Percentiles rank a stretch among this genome's conserved stretches.
These are phyloP conservation scores for Prietella phreatophila DNA, from an alignment of 2,113 vertebrate genomes.

Conservation along the genomic window DNA sequence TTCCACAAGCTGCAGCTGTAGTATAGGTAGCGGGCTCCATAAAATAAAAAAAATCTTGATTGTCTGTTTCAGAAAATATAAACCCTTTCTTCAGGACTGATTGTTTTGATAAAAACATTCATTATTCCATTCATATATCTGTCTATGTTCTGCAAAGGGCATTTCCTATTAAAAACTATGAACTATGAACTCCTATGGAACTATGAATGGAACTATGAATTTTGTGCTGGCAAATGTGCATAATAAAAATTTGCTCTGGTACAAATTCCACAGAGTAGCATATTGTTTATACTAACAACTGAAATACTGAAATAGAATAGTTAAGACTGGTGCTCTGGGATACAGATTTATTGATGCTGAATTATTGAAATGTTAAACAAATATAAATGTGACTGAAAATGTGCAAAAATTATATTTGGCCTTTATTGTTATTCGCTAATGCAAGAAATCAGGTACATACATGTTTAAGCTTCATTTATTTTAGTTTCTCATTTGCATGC, in stretches of 20 bases:
- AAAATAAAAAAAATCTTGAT: neutral
- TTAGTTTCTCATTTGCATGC: neutral
- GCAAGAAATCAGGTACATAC: neutral
- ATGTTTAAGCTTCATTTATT: neutral
- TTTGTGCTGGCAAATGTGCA: conserved; percentile 25
- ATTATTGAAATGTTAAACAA: conserved; percentile 31
- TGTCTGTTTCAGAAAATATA: neutral
- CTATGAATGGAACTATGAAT: conserved; percentile 34
- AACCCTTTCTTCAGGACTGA: neutral
- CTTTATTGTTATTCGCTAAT: neutral
- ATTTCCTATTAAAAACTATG: no score
- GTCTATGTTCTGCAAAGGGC: neutral
- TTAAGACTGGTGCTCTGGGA: neutral
- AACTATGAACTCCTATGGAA: no score
- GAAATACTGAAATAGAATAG: conserved; percentile 13
- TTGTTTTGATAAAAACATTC: neutral
- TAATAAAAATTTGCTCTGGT: conserved; percentile 29
- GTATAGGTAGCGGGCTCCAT: neutral
- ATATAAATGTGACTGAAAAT: neutral
- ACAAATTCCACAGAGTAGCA: conserved; percentile 14
- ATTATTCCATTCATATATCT: conserved; percentile 5
- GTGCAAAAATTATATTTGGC: neutral
- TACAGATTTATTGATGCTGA: neutral
- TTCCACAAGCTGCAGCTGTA: neutral
- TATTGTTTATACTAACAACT: conserved; percentile 4